Evolutionary conservation across 2,888 invertebrate genomes (phyloP).

Genomic region (Deladenus siricidicola): DNA sequence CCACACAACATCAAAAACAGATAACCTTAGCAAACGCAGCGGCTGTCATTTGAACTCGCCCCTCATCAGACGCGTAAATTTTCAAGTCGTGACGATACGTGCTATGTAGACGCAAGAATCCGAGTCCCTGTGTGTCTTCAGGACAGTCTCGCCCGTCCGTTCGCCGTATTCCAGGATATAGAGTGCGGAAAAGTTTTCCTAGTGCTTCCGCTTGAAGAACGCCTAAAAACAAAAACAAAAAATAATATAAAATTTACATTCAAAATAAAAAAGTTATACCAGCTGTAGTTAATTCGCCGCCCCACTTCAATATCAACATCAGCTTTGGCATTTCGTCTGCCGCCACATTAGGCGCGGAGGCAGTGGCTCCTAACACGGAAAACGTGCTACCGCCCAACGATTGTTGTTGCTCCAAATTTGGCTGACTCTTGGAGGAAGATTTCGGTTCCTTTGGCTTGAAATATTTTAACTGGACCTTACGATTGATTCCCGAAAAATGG

Average conservation of each 20-base stretch:
- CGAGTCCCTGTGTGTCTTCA: constrained; percentile 65
- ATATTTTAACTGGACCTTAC: constrained; percentile 99
- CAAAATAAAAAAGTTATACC: constrained; percentile 58
- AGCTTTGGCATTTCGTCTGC: constrained; percentile 82
- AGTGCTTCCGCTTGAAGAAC: constrained; percentile 49
- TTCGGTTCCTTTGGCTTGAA: constrained; percentile 61
- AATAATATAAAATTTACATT: constrained; percentile 14
- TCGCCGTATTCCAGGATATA: constrained; percentile 69
- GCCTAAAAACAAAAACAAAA: constrained; percentile 2
- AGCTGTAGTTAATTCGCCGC: constrained; percentile 94
- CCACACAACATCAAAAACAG: not conserved
- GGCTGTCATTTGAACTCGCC: constrained; percentile 98
- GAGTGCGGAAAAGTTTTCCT: constrained; percentile 94
- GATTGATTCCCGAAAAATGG: constrained; percentile 97
- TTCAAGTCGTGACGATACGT: constrained; percentile 97
- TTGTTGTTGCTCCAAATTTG: not conserved
- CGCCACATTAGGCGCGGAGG: constrained; percentile 6
- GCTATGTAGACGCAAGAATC: constrained; percentile 85
- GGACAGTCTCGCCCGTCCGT: constrained; percentile 48
- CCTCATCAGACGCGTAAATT: constrained; percentile 98
- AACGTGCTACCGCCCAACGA: not conserved
- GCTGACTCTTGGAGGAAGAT: not conserved
- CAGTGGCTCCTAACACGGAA: constrained; percentile 1
- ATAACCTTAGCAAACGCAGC: constrained; percentile 85
- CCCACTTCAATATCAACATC: constrained; percentile 96